Base-by-base conservation (phyloP, 2,888 invertebrate genomes). In the Masnerella sp. region DNA sequence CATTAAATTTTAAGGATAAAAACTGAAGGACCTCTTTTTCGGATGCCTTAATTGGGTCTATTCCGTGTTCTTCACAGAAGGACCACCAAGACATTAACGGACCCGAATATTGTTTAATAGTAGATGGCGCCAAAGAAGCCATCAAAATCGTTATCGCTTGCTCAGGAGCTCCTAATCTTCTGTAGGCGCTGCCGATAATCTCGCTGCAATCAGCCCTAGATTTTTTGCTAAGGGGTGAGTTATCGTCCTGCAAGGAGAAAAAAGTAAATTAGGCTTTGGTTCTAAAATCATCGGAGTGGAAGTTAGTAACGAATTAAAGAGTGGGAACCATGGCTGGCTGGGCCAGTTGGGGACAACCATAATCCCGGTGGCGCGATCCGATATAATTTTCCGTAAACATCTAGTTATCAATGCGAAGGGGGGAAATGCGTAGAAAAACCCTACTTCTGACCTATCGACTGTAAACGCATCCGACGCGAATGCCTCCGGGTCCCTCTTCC, bases 191-290 rank as follows among this genome's bases (percentile, higher is more conserved):
- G 15, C 56, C 4, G 56, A 56, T 30, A 56, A 17, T 22, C 7
- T 42, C 15, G n/a, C 40, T 28, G 40, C 42, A 42, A 56, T 56
- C 30, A 56, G 17, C 5, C 36, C 7, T 9, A 56, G 17, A 2
- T n/a, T 28, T 1, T 40, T n/a, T 7, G 42, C 30, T 8, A 56
- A 15, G 3, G 42, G 56, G n/a, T 54, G 54, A 2, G n/a, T 14
- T 9, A 42, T 28, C 11, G 56, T 15, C 36, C 47, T 59, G n/a
- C 42, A 36, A 59, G 45, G 22, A 14, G 59, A 59, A 32, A n/a
- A 32, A 3, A 59, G 17, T 5, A 59, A 12, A 15, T 45, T 20
- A 59, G 25, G 12, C 2, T 14, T 11, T 4, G 45, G 59, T 25
- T 47, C 25, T 5, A 40, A n/a, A 12, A 18, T 3, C n/a, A 40